A percentile compares a stretch with the other conserved stretches of the same genome.
These are phyloP conservation scores for Botia almorhae DNA, from an alignment of 2,797 vertebrate genomes.

Conservation along the genomic window DNA sequence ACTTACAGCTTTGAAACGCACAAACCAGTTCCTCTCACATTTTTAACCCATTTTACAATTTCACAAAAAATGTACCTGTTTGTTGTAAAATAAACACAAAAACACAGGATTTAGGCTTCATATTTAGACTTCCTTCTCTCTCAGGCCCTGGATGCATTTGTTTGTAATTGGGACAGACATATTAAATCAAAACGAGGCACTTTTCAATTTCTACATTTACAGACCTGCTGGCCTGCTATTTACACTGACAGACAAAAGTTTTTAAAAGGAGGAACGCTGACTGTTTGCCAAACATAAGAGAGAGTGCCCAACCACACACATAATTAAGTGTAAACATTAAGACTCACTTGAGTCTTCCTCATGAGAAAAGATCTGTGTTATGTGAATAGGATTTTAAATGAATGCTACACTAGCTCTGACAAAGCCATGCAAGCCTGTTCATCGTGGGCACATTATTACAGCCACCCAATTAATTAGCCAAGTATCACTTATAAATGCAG, in stretches of 20 bases:
- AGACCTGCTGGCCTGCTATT: constrained; percentile 61
- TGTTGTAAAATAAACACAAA: constrained; percentile 11
- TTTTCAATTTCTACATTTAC: constrained; percentile 70
- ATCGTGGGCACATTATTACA: constrained; percentile 4
- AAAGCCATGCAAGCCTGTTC: background rate
- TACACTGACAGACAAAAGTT: constrained; percentile 66
- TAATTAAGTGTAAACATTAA: constrained; percentile 61
- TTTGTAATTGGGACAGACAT: constrained; percentile 73
- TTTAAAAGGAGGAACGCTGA: constrained; percentile 44
- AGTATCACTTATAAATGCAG: background rate
- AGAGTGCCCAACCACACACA: constrained; percentile 43
- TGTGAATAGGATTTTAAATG: constrained; percentile 9
- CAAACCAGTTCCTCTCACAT: background rate
- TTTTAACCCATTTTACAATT: constrained; percentile 28
- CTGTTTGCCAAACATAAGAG: constrained; percentile 54
- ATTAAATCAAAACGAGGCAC: constrained; percentile 76
- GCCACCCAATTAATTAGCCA: background rate
- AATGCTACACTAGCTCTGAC: constrained; percentile 4
- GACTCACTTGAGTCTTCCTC: constrained; percentile 18
- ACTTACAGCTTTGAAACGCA: background rate
- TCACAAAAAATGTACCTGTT: constrained; percentile 6
- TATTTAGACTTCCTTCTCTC: constrained; percentile 25
- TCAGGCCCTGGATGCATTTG: constrained; percentile 59
- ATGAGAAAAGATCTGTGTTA: constrained; percentile 15
- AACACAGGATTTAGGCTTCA: constrained; percentile 33